A percentile compares a stretch with the other conserved stretches of the same genome.
Conservation (phyloP, 1,140 invertebrate species). For the Hyles euphorbiae region DNA sequence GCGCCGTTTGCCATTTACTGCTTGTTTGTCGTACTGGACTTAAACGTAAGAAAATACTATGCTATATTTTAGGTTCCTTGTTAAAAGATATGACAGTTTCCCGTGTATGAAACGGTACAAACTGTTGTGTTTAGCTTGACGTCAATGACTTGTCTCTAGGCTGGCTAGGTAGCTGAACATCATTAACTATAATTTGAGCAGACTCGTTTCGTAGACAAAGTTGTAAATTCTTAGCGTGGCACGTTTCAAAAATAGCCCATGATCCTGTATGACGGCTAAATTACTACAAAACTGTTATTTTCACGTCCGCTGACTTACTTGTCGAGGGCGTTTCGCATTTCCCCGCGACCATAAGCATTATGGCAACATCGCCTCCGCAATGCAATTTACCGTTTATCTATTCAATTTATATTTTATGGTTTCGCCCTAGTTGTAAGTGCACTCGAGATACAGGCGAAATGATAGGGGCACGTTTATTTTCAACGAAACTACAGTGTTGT, state of each 20-base stretch:
- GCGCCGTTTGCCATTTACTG: too few species aligned
- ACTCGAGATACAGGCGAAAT: conserved; percentile 33
- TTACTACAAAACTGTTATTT: conserved; percentile 25
- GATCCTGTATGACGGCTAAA: conserved; percentile 6
- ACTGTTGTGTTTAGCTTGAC: background rate
- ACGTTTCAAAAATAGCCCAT: conserved; percentile 9
- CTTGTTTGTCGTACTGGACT: too few species aligned
- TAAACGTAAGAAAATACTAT: too few species aligned
- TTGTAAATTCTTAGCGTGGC: conserved; percentile 2
- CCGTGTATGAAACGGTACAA: background rate
- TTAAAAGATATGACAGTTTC: background rate
- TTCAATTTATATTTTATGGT: conserved; percentile 64
- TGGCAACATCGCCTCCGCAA: conserved; percentile 31
- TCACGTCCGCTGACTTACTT: conserved; percentile 22
- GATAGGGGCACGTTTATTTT: conserved; percentile 29
- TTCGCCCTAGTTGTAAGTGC: conserved; percentile 43
- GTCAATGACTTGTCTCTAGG: too few species aligned
- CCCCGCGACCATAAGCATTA: conserved; percentile 16
- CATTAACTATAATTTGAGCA: background rate
- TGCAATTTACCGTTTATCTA: conserved; percentile 47
- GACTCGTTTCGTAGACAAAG: background rate
- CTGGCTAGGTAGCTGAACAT: too few species aligned
- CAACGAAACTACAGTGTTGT: too few species aligned
- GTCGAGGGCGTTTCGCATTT: conserved; percentile 25
- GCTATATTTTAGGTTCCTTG: too few species aligned